Percentiles rank a stretch among this genome's conserved stretches.
Evolutionary conservation across 2,113 vertebrate genomes (phyloP).

Genomic region (Menura novaehollandiae): DNA sequence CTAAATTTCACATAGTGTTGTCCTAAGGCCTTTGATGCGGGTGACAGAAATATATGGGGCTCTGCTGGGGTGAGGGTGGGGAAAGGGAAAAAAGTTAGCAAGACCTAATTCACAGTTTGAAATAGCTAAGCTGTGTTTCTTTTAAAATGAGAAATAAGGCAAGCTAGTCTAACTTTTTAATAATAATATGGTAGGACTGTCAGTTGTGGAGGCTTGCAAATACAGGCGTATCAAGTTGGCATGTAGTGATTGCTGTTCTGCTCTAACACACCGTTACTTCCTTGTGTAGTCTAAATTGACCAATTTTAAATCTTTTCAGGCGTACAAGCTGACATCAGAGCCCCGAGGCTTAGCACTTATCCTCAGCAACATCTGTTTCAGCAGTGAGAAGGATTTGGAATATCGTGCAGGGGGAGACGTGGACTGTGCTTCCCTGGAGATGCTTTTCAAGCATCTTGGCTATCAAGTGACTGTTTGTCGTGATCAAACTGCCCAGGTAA

Average conservation of each 20-base stretch:
- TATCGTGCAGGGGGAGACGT: conserved; percentile 88
- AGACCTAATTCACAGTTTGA: background rate
- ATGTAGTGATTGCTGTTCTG: background rate
- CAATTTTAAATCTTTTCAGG: conserved; percentile 65
- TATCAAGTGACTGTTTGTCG: conserved; percentile 76
- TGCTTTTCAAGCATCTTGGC: conserved; percentile 86
- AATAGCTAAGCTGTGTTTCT: background rate
- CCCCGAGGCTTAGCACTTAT: conserved; percentile 89
- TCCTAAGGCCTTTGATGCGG: background rate
- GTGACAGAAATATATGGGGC: background rate
- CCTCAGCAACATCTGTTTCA: conserved; percentile 90
- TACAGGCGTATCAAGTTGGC: background rate
- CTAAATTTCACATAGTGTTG: background rate
- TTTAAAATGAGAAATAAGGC: background rate
- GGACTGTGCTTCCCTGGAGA: conserved; percentile 81
- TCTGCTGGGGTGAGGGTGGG: background rate
- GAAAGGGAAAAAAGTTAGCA: background rate
- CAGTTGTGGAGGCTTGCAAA: background rate
- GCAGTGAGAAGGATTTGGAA: conserved; percentile 81
- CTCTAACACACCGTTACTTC: background rate
- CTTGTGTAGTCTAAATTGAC: background rate
- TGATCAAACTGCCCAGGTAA: conserved; percentile 86
- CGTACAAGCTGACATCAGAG: conserved; percentile 84
- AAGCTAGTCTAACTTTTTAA: background rate
- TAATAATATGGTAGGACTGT: background rate